These are phyloP conservation scores for Delia radicum DNA, from an alignment of 1,140 invertebrate species.

Conservation along the genomic window DNA sequence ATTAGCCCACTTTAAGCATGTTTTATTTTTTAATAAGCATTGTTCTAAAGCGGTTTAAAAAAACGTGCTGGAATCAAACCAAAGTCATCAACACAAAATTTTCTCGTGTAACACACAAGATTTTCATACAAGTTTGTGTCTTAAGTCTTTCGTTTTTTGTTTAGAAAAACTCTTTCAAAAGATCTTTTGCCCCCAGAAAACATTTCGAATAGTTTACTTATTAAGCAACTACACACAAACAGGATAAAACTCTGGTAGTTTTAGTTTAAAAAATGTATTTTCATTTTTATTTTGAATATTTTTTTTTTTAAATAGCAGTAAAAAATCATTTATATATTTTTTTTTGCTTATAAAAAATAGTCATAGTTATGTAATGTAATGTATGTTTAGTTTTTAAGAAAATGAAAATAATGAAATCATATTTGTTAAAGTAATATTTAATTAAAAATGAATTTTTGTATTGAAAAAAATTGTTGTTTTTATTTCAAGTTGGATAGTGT, in stretches of 20 bases:
- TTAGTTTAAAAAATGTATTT: slow-evolving; percentile 2
- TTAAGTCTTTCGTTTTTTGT: slow-evolving; percentile 51
- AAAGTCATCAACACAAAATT: slow-evolving; percentile 45
- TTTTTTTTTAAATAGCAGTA: not conserved
- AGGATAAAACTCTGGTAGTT: slow-evolving; percentile 36
- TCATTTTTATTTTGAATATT: not conserved
- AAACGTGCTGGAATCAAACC: slow-evolving; percentile 54
- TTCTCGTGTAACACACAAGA: no score
- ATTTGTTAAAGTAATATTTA: not conserved
- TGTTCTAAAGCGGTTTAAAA: slow-evolving; percentile 21
- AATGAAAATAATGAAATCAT: not conserved
- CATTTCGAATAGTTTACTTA: not conserved
- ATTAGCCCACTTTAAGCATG: not conserved
- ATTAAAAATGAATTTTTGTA: not conserved
- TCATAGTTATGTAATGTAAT: slow-evolving; percentile 15
- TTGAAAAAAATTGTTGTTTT: not conserved
- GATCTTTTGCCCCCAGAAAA: not conserved
- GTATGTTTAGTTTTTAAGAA: not conserved
- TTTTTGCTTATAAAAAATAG: slow-evolving; percentile 2
- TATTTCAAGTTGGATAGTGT: no score
- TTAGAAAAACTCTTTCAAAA: slow-evolving; percentile 9
- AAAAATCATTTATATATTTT: not conserved
- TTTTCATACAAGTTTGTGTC: slow-evolving; percentile 34
- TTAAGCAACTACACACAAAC: not conserved
- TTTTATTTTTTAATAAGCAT: not conserved